phyloP scores from a whole-genome alignment of 2,113 vertebrate species.

The Carlito syrichta region DNA sequence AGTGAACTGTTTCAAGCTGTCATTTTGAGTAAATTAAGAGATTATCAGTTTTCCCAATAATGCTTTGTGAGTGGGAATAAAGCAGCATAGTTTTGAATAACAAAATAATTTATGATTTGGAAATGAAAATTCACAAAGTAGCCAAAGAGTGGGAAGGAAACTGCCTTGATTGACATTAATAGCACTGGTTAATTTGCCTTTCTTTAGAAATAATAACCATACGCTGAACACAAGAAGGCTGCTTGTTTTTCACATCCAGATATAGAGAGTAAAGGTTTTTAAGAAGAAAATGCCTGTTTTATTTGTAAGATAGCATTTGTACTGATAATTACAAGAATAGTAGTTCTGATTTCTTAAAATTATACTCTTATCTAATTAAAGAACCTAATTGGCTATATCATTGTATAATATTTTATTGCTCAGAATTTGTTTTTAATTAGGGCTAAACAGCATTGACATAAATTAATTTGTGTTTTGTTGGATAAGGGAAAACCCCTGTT shows the following conservation, averaged over 20 bases:
- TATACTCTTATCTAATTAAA: background rate
- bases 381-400: rapidly evolving
- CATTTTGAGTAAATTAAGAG: background rate
- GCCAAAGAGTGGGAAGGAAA: too few species aligned
- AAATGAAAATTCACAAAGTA: background rate
- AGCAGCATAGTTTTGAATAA: background rate
- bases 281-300: background rate
- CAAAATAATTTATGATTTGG: background rate
- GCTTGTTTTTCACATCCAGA: too few species aligned
- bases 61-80: background rate
- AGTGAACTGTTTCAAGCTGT: rapidly evolving
- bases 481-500: rapidly evolving
- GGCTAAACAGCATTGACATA: background rate
- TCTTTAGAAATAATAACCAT: background rate
- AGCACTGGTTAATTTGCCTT: background rate
- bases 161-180: background rate
- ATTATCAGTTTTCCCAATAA: background rate
- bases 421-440: background rate
- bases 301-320: rapidly evolving
- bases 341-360: background rate
- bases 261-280: background rate
- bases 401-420: background rate
- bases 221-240: background rate
- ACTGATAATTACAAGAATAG: background rate
- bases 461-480: background rate